Conservation (phyloP, 23 tunicate species). For the Phallusia fumigata region DNA sequence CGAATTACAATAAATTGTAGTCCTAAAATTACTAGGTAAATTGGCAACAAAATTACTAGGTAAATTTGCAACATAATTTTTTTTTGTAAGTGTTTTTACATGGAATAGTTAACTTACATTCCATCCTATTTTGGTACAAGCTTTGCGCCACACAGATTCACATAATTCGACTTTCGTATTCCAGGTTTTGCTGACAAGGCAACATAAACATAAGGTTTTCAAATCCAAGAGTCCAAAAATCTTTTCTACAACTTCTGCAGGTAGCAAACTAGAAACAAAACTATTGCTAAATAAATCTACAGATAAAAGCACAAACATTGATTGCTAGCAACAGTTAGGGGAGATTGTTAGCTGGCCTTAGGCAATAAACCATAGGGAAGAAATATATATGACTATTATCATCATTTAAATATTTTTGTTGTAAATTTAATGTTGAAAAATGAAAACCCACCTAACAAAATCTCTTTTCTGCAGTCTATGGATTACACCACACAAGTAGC, state of each 20-base stretch:
- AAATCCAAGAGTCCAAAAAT: background rate
- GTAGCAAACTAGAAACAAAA: background rate
- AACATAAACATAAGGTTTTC: background rate
- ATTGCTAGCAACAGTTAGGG: no score
- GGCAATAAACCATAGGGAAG: no score
- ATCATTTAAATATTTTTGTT: no score
- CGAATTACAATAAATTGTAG: background rate
- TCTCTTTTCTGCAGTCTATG: background rate
- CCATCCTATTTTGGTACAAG: background rate
- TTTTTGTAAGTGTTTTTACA: no score
- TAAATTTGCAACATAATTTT: no score
- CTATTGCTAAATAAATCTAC: no score
- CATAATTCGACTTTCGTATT: background rate
- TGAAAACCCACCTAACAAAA: background rate
- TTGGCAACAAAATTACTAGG: no score
- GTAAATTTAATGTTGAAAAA: no score
- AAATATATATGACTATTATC: no score
- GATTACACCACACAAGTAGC: background rate
- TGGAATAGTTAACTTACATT: background rate
- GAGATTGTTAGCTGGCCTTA: no score
- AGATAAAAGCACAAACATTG: no score
- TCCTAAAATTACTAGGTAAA: no score
- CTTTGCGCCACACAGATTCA: background rate
- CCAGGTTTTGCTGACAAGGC: slow-evolving; percentile 2
- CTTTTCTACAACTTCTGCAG: background rate